Base-by-base conservation (phyloP, 2,797 vertebrate genomes). In the Ibycter americanus region DNA sequence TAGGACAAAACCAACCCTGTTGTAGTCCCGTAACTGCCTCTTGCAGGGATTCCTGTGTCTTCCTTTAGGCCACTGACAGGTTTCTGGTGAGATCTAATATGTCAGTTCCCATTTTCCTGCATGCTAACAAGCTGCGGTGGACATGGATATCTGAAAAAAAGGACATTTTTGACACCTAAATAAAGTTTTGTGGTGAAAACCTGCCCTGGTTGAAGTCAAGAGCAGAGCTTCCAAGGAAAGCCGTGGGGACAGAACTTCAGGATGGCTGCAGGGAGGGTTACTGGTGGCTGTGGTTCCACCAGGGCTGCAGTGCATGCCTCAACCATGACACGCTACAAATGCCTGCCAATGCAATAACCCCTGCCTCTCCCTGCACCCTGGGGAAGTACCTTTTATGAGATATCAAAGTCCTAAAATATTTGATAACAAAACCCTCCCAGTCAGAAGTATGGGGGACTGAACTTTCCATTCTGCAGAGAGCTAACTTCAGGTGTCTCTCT, bases 381-480 rank as follows among this genome's bases (percentile, higher is more conserved):
- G 61, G 72, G 77, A 91, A 96, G 66, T 62, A 90, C 58, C 70
- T 90, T 87, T 76, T 42, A 68, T 32, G 26, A 77, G 40, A 46
- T 67, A 89, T 38, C 65, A 86, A 94, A 94, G 68, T 68, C 76
- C 52, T 86, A 62, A 92, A 83, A 72, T 8, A 29, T 44, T 73
- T 90, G 61, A 36, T 93, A 88, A 84, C 68, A 88, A 78, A 93
- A 54, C 70, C 52, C 36, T 86, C 2, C 5, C 22, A 61, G 31
- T 46, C 59, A 79, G 80, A 93, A 21, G 34, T 72, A 58, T 1
- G 8, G 25, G 25, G 29, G 23, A 86, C 17, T 32, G 87, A 65
- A 94, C 86, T 90, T 95, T 89, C 81, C 73, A 63, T 65, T 62
- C 34, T 56, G 58, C 73, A 79, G 40, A 91, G 16, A 67, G 29